Percentiles rank a stretch among this genome's conserved stretches.
phyloP scores from a whole-genome alignment of 2,888 invertebrate species.

The Drosophila mercatorum region DNA sequence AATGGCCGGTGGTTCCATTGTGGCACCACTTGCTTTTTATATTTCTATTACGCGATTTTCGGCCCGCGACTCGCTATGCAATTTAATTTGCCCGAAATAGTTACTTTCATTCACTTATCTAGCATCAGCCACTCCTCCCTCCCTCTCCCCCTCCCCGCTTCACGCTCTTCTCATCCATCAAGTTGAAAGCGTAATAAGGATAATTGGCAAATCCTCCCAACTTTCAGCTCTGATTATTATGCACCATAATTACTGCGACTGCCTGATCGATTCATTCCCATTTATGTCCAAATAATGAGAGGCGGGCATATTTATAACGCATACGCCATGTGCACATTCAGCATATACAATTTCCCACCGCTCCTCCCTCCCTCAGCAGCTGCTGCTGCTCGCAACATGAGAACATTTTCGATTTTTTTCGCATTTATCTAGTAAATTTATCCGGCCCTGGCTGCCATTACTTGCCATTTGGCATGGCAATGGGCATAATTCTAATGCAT shows the following conservation, averaged over 20 bases:
- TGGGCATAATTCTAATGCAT: conserved; percentile 75
- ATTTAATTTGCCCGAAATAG: conserved; percentile 62
- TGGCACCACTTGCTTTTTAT: conserved; percentile 44
- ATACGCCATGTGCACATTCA: conserved; percentile 66
- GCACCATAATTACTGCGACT: conserved; percentile 31
- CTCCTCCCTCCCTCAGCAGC: neutral
- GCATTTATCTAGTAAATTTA: conserved; percentile 63
- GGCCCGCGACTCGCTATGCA: conserved; percentile 8
- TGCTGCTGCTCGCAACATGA: conserved; percentile 25
- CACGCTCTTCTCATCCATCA: neutral
- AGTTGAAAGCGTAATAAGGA: conserved; percentile 56
- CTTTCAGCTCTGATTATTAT: conserved; percentile 29
- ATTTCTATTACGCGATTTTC: conserved; percentile 52
- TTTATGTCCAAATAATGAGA: conserved; percentile 69
- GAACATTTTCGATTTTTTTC: conserved; percentile 49
- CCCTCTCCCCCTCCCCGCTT: neutral
- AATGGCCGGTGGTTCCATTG: conserved; percentile 29
- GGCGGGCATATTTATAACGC: conserved; percentile 61
- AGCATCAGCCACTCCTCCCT: neutral
- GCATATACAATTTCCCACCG: conserved; percentile 7
- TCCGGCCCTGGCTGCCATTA: conserved; percentile 55
- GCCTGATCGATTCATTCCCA: conserved; percentile 65
- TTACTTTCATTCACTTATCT: conserved; percentile 28
- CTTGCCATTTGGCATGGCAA: conserved; percentile 45
- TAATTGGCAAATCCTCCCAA: conserved; percentile 50